Conservation (phyloP, 2,797 vertebrate species). For the Girardinus metallicus region DNA sequence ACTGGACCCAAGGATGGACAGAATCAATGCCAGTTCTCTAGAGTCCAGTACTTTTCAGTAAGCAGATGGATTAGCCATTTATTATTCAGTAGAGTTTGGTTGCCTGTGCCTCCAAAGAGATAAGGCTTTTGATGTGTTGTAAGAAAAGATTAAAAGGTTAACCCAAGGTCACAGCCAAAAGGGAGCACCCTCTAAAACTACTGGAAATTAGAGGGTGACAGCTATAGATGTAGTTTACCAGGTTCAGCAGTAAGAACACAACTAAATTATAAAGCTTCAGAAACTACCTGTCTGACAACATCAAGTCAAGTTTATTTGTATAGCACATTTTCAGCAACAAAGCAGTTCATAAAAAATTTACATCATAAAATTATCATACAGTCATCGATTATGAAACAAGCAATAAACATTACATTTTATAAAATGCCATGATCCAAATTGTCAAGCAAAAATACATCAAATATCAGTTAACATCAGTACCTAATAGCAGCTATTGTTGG, state of each 20-base stretch:
- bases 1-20: background rate
- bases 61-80: conserved; percentile 37
- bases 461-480: background rate
- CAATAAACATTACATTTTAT: no score
- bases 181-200: background rate
- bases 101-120: conserved; percentile 54
- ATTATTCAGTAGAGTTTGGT: conserved; percentile 57
- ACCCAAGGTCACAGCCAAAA: background rate
- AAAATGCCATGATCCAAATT: no score
- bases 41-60: background rate
- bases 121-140: conserved; percentile 54
- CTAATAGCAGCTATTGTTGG: background rate
- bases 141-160: conserved; percentile 63
- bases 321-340: no score
- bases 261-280: background rate
- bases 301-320: no score
- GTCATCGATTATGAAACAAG: no score
- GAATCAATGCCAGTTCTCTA: background rate
- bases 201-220: background rate
- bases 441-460: no score
- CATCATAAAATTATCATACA: no score
- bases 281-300: background rate
- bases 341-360: no score
- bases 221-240: background rate
- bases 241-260: background rate